Base-by-base conservation (phyloP, 2,888 invertebrate genomes). In the Psylliodes chrysocephalus region DNA sequence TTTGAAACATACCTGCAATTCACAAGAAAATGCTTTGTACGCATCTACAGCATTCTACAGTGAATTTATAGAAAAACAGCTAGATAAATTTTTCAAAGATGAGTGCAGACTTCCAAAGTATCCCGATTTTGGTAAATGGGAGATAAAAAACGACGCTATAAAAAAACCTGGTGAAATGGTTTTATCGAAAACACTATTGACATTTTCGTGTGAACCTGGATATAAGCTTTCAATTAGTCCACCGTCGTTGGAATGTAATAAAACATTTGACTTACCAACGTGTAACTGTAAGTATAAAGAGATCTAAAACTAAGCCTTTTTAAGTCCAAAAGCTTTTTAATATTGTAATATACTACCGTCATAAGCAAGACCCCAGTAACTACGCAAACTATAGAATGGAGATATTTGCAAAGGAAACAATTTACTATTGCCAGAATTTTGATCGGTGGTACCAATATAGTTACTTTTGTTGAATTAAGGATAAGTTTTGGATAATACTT, bases 21-120 rank as follows among this genome's bases (percentile, higher is more conserved):
- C 33, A 2, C 7, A 33, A 33, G 3, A 2, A 33, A 33, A 10
- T 10, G 33, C 33, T 8, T 10, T 33, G 5, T 33, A 33, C 10
- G 10, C 33, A 8, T 33, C 33, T 10, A 33, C 33, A n/a, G 33
- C 33, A 7, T 33, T n/a, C 10, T 33, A 33, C 8, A 22, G 1
- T 19, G 15, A 19, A 63, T 65, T 22, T 57, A 65, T 40, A 59
- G 65, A 68, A 22, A 53, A 30, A 15, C 60, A 65, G 22, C 18
- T 60, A 12, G 47, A 38, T 5, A 53, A 57, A 22, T 53, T 57
- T 33, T 44, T 47, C 15, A 38, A 55, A 15, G 68, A 68, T 7
- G 60, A 68, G 10, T 68, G 68, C 49, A 15, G 30, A 33, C 44
- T 68, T 46, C 68, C 68, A 2, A 28, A 56, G 8, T 61, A 35